Evolutionary conservation across 2,113 vertebrate genomes (phyloP).

Genomic region (Cygnus atratus): DNA sequence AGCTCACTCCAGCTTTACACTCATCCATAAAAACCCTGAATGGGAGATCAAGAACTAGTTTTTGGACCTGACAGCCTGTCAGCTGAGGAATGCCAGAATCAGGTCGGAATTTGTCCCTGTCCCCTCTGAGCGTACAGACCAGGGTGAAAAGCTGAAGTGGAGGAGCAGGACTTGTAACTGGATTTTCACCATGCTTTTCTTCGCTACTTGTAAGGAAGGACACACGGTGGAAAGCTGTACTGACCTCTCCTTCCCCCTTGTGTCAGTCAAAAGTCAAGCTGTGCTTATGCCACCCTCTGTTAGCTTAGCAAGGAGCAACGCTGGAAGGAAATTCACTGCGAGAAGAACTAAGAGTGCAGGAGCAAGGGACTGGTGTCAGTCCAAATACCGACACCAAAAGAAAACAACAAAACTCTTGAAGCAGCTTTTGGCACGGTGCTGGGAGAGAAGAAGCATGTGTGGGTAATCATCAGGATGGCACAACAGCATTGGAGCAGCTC

Average conservation of each 20-base stretch:
- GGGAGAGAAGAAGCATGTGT: fast-evolving
- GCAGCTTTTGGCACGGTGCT: not conserved
- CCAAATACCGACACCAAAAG: not conserved
- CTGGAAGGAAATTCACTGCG: not conserved
- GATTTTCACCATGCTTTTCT: not conserved
- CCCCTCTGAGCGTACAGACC: not conserved
- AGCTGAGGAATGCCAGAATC: not conserved
- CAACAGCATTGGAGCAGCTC: not conserved
- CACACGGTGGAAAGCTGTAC: not conserved
- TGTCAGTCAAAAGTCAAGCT: not conserved
- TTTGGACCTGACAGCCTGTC: not conserved
- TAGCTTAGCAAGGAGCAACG: not conserved
- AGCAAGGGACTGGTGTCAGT: not conserved
- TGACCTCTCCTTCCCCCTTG: not conserved
- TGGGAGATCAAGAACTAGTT: not conserved
- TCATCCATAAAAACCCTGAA: slow-evolving; percentile 7
- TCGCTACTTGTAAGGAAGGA: not conserved
- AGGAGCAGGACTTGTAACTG: not conserved
- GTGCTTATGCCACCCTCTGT: not conserved
- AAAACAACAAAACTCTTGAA: not conserved
- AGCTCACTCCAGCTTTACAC: slow-evolving; percentile 34
- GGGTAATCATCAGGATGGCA: not conserved
- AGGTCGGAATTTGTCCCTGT: not conserved
- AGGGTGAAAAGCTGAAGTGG: not conserved
- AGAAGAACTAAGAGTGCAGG: not conserved